Percentiles rank a stretch among this genome's conserved stretches.
Conservation (phyloP, 2,113 vertebrate genomes). For the Fukomys damarensis region DNA sequence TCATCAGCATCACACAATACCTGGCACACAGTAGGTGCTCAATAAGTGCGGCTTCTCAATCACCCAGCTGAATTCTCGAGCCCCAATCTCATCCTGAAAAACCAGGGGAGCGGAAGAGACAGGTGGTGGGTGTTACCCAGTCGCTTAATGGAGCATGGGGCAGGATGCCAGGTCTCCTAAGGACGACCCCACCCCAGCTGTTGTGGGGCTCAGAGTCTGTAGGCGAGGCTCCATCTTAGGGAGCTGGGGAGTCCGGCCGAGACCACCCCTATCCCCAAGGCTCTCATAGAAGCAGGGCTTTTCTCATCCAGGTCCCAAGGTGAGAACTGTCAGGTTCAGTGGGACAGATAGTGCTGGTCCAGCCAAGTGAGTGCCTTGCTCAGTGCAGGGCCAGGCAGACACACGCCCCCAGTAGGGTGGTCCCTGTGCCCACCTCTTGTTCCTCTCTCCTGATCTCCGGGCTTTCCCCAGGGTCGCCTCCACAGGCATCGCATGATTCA, state of each 20-base stretch:
- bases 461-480: conserved; percentile 25
- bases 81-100: not conserved
- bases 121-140: not conserved
- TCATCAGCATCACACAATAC: no score
- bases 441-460: not conserved
- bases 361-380: not conserved
- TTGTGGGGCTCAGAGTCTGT: not conserved
- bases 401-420: not conserved
- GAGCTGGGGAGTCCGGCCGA: not conserved
- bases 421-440: not conserved
- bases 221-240: not conserved
- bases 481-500: conserved; percentile 50
- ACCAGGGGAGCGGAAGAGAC: not conserved
- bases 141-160: not conserved
- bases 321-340: not conserved
- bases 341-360: not conserved
- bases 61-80: not conserved
- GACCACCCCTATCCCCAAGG: not conserved
- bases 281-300: not conserved
- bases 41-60: not conserved
- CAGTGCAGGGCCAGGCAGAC: not conserved
- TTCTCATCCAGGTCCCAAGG: not conserved
- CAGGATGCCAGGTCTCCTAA: not conserved
- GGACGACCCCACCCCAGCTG: not conserved
- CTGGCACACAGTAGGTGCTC: not conserved